Conservation (phyloP, 30 jellyfish, hydroid and myxozoan genomes). For the Pelagia noctiluca region DNA sequence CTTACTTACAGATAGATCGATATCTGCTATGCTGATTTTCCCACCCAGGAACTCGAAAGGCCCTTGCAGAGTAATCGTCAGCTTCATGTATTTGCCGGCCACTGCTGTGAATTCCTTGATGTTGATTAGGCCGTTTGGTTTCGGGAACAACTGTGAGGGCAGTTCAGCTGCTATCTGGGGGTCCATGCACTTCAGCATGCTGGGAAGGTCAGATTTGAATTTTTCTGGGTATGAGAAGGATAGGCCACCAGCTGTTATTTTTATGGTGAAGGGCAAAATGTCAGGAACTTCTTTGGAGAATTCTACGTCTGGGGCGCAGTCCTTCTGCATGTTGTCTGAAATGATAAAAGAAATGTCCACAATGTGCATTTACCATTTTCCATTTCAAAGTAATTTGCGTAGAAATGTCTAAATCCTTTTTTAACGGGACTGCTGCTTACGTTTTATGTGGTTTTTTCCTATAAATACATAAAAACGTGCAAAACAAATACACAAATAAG, state of each 20-base stretch:
- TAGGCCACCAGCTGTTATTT: constrained; percentile 49
- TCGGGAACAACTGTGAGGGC: constrained; percentile 67
- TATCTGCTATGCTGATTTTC: constrained; percentile 38
- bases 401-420: too few species aligned
- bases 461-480: not conserved
- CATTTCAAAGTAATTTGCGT: too few species aligned
- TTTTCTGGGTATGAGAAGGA: constrained; percentile 61
- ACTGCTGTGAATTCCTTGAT: constrained; percentile 65
- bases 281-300: constrained; percentile 50
- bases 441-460: too few species aligned
- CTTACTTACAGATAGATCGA: constrained; percentile 58
- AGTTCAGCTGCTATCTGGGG: constrained; percentile 68
- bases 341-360: not conserved
- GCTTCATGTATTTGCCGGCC: constrained; percentile 26
- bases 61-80: constrained; percentile 54
- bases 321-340: constrained; percentile 60
- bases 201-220: constrained; percentile 68
- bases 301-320: constrained; percentile 43
- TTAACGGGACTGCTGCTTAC: too few species aligned
- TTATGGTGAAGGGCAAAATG: constrained; percentile 54
- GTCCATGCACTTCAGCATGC: constrained; percentile 74
- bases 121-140: constrained; percentile 60
- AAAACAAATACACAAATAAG: not conserved
- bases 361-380: not conserved
- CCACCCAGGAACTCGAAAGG: constrained; percentile 72